Evolutionary conservation across 2,888 invertebrate genomes (phyloP).

Genomic region (Leptopilina myrica): DNA sequence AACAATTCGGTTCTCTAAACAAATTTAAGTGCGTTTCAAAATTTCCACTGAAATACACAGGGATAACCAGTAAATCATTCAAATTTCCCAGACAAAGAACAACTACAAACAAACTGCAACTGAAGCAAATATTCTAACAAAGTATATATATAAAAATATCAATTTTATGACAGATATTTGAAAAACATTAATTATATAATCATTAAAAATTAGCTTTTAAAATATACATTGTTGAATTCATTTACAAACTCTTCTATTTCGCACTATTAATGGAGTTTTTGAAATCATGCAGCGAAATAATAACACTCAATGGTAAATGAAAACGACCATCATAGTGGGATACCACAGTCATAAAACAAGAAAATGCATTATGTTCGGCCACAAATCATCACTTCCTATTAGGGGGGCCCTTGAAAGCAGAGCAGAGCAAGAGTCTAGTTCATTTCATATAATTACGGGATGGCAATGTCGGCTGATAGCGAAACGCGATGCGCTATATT

Average conservation of each 20-base stretch:
- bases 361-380: slow-evolving; percentile 62
- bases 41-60: slow-evolving; percentile 1
- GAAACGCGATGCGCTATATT: slow-evolving; percentile 34
- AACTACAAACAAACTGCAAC: neutral
- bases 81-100: neutral
- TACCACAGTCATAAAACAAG: slow-evolving; percentile 54
- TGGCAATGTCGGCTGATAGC: slow-evolving; percentile 49
- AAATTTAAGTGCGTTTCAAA: slow-evolving; percentile 20
- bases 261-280: neutral
- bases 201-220: too few relatives aligned
- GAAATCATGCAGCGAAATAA: slow-evolving; percentile 6
- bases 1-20: slow-evolving; percentile 9
- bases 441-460: slow-evolving; percentile 71
- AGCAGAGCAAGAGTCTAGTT: slow-evolving; percentile 59
- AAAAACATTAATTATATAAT: too few relatives aligned
- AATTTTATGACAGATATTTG: too few relatives aligned
- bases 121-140: neutral
- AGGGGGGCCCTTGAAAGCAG: slow-evolving; percentile 50
- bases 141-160: too few relatives aligned
- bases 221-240: too few relatives aligned
- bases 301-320: slow-evolving; percentile 24
- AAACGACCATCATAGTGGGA: neutral
- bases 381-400: slow-evolving; percentile 69
- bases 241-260: neutral
- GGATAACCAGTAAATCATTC: neutral